phyloP scores from a whole-genome alignment of 1,140 invertebrate species.

The Leptopilina boulardi region DNA sequence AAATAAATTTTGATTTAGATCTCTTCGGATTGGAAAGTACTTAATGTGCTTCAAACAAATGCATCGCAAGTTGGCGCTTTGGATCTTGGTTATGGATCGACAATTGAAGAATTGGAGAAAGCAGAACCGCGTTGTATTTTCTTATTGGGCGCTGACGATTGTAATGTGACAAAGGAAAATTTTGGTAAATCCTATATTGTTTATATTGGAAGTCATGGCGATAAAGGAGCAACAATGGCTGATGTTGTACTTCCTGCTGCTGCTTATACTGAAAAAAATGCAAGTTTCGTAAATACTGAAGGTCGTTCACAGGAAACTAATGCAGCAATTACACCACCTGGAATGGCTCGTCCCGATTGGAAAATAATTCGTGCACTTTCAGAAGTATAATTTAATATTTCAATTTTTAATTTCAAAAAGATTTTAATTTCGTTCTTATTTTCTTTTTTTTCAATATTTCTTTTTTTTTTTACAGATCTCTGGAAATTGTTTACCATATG shows the following conservation, averaged over 20 bases:
- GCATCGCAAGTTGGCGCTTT: constrained; percentile 96
- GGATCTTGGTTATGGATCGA: constrained; percentile 94
- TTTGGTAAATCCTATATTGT: constrained; percentile 93
- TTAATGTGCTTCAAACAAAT: constrained; percentile 94
- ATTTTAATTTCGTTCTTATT: constrained; percentile 1
- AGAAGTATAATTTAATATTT: constrained; percentile 77
- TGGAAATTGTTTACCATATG: constrained; percentile 91
- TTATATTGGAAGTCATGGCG: constrained; percentile 99
- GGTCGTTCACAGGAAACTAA: constrained; percentile 96
- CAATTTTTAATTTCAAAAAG: constrained; percentile 45
- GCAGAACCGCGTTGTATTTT: constrained; percentile 89
- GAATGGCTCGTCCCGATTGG: constrained; percentile 97
- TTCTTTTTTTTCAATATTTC: background rate
- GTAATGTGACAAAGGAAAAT: constrained; percentile 85
- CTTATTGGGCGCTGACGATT: constrained; percentile 95
- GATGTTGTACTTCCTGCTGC: constrained; percentile 96
- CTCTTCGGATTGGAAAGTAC: constrained; percentile 82
- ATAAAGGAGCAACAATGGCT: constrained; percentile 93
- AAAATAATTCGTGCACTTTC: constrained; percentile 96
- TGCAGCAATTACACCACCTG: constrained; percentile 94
- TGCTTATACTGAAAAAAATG: constrained; percentile 99
- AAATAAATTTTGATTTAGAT: constrained; percentile 60
- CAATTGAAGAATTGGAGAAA: constrained; percentile 83
- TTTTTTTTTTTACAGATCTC: constrained; percentile 83
- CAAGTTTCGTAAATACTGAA: constrained; percentile 98